Conservation (phyloP, 2,888 invertebrate species). For the Alitta virens region DNA sequence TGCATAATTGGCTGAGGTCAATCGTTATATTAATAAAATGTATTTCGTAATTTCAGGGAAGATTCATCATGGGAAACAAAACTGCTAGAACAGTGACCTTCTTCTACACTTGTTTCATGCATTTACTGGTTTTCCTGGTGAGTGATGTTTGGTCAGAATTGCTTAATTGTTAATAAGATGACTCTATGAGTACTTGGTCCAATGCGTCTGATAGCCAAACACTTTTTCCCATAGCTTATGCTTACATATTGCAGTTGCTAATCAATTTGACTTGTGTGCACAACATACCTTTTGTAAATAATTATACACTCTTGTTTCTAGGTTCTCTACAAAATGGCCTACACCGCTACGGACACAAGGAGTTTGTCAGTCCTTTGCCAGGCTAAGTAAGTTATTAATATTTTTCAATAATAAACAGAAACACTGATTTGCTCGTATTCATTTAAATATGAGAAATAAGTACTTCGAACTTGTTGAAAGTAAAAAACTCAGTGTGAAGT, state of each 20-base stretch:
- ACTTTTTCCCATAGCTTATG: neutral
- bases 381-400: conserved; percentile 39
- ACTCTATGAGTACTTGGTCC: neutral
- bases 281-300: too few species aligned
- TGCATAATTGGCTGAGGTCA: too few species aligned
- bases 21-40: too few species aligned
- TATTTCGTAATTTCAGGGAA: conserved; percentile 48
- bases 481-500: neutral
- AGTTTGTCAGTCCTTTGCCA: conserved; percentile 55
- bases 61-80: conserved; percentile 59
- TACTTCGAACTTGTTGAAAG: neutral
- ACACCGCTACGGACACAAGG: conserved; percentile 56
- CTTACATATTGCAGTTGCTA: neutral
- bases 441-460: neutral
- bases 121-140: conserved; percentile 59
- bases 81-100: conserved; percentile 58
- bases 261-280: too few species aligned
- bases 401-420: neutral
- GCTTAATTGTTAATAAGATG: neutral
- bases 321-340: conserved; percentile 60
- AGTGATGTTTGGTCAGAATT: conserved; percentile 25
- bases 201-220: too few species aligned
- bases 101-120: conserved; percentile 60
- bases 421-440: too few species aligned
- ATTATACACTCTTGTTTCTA: too few species aligned